A percentile compares a stretch with the other conserved stretches of the same genome.
Conservation (phyloP, 2,888 invertebrate genomes). For the Odontocolon sp. region DNA sequence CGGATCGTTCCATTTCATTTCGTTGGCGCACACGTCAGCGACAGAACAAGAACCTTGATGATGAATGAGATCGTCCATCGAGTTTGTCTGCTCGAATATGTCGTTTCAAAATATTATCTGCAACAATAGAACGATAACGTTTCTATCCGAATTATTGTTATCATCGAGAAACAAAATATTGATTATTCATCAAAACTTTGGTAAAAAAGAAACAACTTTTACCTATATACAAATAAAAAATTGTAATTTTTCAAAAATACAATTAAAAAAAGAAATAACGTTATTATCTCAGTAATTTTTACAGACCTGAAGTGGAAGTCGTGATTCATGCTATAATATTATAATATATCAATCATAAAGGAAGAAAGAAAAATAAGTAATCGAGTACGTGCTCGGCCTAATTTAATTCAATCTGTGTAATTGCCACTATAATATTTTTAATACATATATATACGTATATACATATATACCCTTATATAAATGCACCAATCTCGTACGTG, state of each 20-base stretch:
- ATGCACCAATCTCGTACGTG: conserved; percentile 5
- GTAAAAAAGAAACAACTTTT: no score
- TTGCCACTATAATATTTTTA: conserved; percentile 21
- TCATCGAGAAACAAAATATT: no score
- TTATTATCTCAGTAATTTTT: no score
- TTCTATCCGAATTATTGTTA: no score
- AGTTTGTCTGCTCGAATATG: no score
- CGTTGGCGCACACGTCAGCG: conserved; percentile 12
- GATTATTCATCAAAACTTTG: no score
- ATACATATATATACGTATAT: background rate
- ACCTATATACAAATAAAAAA: background rate
- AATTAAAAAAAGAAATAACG: no score
- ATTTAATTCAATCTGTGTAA: conserved; percentile 31
- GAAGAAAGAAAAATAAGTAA: conserved; percentile 6
- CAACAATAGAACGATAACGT: no score
- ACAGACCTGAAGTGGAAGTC: background rate
- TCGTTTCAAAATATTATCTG: no score
- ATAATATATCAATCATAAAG: conserved; percentile 4
- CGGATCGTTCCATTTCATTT: conserved; percentile 28
- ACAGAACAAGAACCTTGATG: conserved; percentile 4
- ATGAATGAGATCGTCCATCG: conserved; percentile 40
- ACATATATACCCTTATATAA: conserved; percentile 3
- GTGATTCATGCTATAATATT: conserved; percentile 7
- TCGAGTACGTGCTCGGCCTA: conserved; percentile 26
- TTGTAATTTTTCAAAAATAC: background rate